These are phyloP conservation scores for Tetramorium alpestre DNA, from an alignment of 1,140 invertebrate genomes.

Conservation along the genomic window DNA sequence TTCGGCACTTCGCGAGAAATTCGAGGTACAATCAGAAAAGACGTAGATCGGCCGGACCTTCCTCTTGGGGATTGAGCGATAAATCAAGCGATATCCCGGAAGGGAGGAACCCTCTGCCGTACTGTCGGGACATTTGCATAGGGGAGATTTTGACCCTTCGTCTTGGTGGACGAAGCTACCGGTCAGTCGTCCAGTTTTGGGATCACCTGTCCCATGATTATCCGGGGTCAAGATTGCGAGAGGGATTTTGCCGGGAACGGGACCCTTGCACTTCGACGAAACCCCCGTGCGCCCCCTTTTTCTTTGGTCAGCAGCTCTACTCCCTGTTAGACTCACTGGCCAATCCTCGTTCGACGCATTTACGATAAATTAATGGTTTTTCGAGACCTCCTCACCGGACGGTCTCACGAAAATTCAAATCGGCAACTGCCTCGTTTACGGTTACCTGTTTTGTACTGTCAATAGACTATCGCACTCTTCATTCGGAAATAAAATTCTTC, in stretches of 20 bases:
- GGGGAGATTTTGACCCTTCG: slow-evolving; percentile 70
- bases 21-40: slow-evolving; percentile 26
- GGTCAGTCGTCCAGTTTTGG: slow-evolving; percentile 76
- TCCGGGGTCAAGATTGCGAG: slow-evolving; percentile 81
- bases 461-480: not conserved
- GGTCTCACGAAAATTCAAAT: slow-evolving; percentile 73
- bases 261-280: slow-evolving; percentile 45
- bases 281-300: slow-evolving; percentile 45
- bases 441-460: slow-evolving; percentile 63
- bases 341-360: slow-evolving; percentile 70
- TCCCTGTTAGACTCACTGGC: slow-evolving; percentile 21
- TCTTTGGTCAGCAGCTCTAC: slow-evolving; percentile 22
- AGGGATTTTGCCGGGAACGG: slow-evolving; percentile 56
- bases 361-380: slow-evolving; percentile 83
- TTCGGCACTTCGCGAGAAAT: slow-evolving; percentile 34
- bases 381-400: slow-evolving; percentile 57
- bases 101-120: slow-evolving; percentile 44
- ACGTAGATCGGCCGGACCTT: slow-evolving; percentile 22
- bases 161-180: slow-evolving; percentile 60
- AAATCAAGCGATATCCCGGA: slow-evolving; percentile 63
- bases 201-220: slow-evolving; percentile 84
- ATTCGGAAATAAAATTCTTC: slow-evolving; percentile 56
- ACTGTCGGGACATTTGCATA: slow-evolving; percentile 76
- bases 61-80: slow-evolving; percentile 60
- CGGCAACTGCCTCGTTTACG: slow-evolving; percentile 73